phyloP scores from a whole-genome alignment of 2,797 vertebrate genomes.

The Leptoclinus maculatus region DNA sequence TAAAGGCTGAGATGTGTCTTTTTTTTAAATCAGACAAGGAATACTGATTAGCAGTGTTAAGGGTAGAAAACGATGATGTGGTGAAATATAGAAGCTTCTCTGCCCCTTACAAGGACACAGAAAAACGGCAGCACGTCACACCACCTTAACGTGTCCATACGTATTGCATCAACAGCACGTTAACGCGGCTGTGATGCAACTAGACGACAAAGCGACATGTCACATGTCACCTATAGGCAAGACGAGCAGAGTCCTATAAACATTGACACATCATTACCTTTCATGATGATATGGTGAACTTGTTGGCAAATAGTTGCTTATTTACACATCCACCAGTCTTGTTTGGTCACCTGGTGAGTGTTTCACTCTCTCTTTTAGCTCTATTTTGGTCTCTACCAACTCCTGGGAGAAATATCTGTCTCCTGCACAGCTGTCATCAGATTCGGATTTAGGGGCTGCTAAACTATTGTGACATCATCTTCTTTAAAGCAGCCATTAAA shows the following conservation, averaged over 20 bases:
- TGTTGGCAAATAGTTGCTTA: background rate
- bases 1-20: slow-evolving; percentile 18
- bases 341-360: background rate
- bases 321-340: background rate
- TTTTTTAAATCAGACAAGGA: slow-evolving; percentile 19
- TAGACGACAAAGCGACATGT: background rate
- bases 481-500: background rate
- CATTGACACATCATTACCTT: background rate
- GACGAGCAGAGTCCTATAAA: background rate
- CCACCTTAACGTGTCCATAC: background rate
- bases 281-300: background rate
- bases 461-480: too few relatives aligned
- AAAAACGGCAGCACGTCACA: background rate
- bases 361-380: background rate
- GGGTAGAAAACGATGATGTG: slow-evolving; percentile 1
- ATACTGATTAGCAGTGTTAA: background rate
- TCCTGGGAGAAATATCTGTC: background rate
- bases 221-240: background rate
- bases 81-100: background rate
- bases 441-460: background rate
- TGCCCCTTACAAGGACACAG: background rate
- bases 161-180: background rate
- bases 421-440: background rate
- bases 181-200: background rate
- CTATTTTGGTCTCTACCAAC: background rate